These are phyloP conservation scores for Philypnodon macrostomus DNA, from an alignment of 2,797 vertebrate species.

Conservation along the genomic window DNA sequence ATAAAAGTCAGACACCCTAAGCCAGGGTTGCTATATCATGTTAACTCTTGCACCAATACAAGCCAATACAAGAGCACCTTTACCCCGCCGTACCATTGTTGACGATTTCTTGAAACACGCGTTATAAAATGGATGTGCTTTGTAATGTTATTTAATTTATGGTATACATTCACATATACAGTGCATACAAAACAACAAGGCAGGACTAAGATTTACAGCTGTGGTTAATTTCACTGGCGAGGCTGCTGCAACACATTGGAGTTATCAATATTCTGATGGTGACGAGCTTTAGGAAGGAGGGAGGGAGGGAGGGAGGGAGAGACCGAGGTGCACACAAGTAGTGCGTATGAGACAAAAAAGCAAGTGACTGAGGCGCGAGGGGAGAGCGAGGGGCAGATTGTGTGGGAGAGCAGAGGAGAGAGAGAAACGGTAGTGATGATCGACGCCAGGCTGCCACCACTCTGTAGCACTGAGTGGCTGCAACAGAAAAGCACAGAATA, in stretches of 20 bases:
- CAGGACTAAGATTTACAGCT: slow-evolving; percentile 63
- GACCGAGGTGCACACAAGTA: slow-evolving; percentile 73
- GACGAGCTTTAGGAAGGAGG: slow-evolving; percentile 64
- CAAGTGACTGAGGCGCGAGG: slow-evolving; percentile 86
- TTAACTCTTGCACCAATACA: slow-evolving; percentile 2
- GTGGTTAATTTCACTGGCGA: slow-evolving; percentile 71
- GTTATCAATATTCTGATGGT: slow-evolving; percentile 82
- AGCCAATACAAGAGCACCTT: slow-evolving; percentile 12
- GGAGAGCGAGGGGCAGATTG: slow-evolving; percentile 76
- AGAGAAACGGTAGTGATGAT: slow-evolving; percentile 92
- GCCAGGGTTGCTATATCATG: slow-evolving; percentile 16
- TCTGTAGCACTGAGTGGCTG: slow-evolving; percentile 98
- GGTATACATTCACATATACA: slow-evolving; percentile 27
- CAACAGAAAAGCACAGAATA: slow-evolving; percentile 94
- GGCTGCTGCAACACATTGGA: slow-evolving; percentile 75
- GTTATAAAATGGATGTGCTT: slow-evolving; percentile 25
- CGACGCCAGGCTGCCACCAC: slow-evolving; percentile 98
- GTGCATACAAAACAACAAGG: slow-evolving; percentile 33
- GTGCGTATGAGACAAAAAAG: slow-evolving; percentile 76
- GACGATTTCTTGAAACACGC: slow-evolving; percentile 21
- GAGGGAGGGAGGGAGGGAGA: slow-evolving; percentile 63
- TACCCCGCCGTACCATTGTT: slow-evolving; percentile 1
- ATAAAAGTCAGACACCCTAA: slow-evolving; percentile 35
- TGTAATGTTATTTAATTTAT: slow-evolving; percentile 34
- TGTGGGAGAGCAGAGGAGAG: slow-evolving; percentile 76